Conservation (phyloP, 2,797 vertebrate genomes). For the Pipistrellus nathusii region DNA sequence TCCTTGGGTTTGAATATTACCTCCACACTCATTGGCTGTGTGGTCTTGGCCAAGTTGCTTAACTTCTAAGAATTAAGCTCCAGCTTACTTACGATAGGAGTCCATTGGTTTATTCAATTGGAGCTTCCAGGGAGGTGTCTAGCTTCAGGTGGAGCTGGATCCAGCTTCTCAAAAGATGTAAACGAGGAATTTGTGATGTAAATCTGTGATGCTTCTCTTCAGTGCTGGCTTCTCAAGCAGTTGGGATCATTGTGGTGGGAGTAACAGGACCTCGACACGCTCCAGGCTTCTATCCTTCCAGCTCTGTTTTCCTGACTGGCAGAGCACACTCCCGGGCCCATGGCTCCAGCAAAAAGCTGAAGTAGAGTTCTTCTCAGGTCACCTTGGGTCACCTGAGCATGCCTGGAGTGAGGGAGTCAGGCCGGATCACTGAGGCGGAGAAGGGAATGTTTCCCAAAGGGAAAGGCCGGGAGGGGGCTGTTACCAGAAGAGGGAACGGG, state of each 20-base stretch:
- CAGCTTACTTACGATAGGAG: not conserved
- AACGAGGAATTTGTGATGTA: not conserved
- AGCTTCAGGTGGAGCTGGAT: constrained; percentile 56
- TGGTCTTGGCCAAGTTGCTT: not conserved
- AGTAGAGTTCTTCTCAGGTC: not conserved
- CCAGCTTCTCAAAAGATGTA: constrained; percentile 26
- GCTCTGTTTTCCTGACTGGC: not conserved
- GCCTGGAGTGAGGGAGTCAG: not conserved
- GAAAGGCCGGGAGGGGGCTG: not conserved
- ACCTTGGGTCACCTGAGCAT: not conserved
- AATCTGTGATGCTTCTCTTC: not conserved
- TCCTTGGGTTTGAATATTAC: not conserved
- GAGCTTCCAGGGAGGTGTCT: not conserved
- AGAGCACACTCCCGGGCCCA: not conserved
- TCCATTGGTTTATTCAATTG: not conserved
- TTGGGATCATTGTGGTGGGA: constrained; percentile 21
- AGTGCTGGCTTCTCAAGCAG: constrained; percentile 21
- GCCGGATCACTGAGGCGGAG: fast-evolving
- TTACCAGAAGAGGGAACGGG: not conserved
- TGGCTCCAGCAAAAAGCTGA: not conserved
- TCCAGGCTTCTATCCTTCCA: constrained; percentile 3
- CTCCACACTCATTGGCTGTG: not conserved
- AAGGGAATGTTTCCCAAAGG: not conserved
- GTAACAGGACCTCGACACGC: not conserved
- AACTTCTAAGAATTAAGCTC: constrained; percentile 43